Base-by-base conservation (phyloP, 1,140 invertebrate genomes). In the Drosophila ercepeae region DNA sequence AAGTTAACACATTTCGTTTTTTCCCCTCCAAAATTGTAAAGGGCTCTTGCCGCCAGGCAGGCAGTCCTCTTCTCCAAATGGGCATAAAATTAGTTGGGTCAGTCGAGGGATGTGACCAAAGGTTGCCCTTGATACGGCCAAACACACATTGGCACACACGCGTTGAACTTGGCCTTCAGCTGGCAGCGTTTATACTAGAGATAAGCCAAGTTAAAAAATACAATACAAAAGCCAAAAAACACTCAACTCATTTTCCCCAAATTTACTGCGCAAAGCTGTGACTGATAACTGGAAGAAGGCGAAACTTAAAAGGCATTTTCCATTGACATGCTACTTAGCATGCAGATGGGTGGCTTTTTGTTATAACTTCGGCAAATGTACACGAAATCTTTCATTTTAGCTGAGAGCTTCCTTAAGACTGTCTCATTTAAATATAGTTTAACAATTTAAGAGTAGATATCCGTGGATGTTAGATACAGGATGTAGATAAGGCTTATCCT, bases 1-100 rank as follows among this genome's bases (percentile, higher is more conserved):
- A 89, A 86, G 77, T 89, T 89, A 89, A 89, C 86, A 89, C 86
- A 89, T 89, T 89, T 86, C 70, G 64, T 61, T 73, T 73, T 61
- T 48, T 59, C 16, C 32, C 29, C 34, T 41, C 34, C 18, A 76
- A 75, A 39, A 76, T 73, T 86, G 75, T 79, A 67, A 76, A 84
- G 63, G 60, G 36, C 70, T 44, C 32, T 48, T 48, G 61, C 61
- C 64, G 54, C 48, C 61, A 36, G 54, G 67, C 68, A 52, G 19
- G 39, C 32, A 29, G 8, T 2, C 29, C 29, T 32, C 29, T 45
- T 41, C 67, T 73, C 69, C 73, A 86, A 86, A 86, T 86, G 81
- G 81, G 81, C 81, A 86, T 84, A 79, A 84, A 86, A 86, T 86
- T 86, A 86, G 82, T 75, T 88, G 77, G 82, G 77, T 86, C 76